Conservation (phyloP, 2,113 vertebrate genomes). For the Calyptommatus sinebrachiatus region DNA sequence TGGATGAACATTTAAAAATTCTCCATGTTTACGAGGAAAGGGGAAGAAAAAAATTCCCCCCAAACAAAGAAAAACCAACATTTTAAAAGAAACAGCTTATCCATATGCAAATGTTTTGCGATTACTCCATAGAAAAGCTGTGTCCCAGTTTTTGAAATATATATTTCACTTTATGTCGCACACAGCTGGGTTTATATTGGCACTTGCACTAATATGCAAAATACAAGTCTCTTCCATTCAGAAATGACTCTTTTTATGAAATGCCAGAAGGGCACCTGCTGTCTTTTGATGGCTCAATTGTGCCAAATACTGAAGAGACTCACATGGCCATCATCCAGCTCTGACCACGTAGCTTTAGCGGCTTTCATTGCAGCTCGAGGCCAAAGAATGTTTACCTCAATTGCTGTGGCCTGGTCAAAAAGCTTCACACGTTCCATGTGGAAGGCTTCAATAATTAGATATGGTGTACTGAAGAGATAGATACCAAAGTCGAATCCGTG, state of each 20-base stretch:
- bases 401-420: slow-evolving; percentile 65
- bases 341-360: slow-evolving; percentile 74
- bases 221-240: slow-evolving; percentile 76
- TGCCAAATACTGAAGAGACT: slow-evolving; percentile 81
- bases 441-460: slow-evolving; percentile 61
- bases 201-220: slow-evolving; percentile 75
- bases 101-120: slow-evolving; percentile 69
- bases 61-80: slow-evolving; percentile 41
- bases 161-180: slow-evolving; percentile 73
- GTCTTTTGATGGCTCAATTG: slow-evolving; percentile 81
- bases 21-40: slow-evolving; percentile 6
- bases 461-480: slow-evolving; percentile 31
- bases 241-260: slow-evolving; percentile 81
- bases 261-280: slow-evolving; percentile 83
- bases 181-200: slow-evolving; percentile 79
- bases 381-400: slow-evolving; percentile 62
- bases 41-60: slow-evolving; percentile 7
- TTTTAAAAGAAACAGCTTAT: slow-evolving; percentile 64
- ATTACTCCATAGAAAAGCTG: slow-evolving; percentile 68
- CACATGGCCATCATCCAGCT: slow-evolving; percentile 75
- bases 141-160: slow-evolving; percentile 69
- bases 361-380: slow-evolving; percentile 80
- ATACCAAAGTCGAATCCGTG: not conserved
- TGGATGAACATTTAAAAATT: slow-evolving; percentile 40
- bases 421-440: slow-evolving; percentile 55